Evolutionary conservation across 2,113 vertebrate species (phyloP).

Genomic region (Galbula dea): DNA sequence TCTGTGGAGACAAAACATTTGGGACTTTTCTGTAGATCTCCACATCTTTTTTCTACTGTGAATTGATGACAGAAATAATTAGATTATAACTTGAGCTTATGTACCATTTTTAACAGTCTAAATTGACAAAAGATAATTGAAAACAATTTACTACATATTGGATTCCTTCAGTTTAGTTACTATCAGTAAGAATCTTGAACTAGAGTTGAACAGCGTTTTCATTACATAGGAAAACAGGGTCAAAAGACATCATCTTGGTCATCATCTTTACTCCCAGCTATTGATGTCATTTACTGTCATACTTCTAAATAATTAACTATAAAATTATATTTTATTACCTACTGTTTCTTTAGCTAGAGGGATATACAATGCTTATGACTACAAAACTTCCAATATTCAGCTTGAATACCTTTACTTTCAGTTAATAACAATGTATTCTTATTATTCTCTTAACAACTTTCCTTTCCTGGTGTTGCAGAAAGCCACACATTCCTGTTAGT

Average conservation of each 20-base stretch:
- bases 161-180: neutral
- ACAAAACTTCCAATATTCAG: neutral
- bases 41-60: neutral
- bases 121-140: neutral
- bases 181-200: neutral
- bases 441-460: neutral
- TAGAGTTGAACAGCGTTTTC: neutral
- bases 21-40: neutral
- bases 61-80: neutral
- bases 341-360: neutral
- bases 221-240: neutral
- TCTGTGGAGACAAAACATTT: neutral
- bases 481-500: neutral
- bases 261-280: neutral
- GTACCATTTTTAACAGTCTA: neutral
- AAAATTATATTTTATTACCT: neutral
- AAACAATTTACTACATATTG: neutral
- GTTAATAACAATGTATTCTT: neutral
- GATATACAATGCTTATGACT: fast-evolving
- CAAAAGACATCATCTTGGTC: neutral
- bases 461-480: neutral
- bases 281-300: neutral
- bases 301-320: neutral
- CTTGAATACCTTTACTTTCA: neutral
- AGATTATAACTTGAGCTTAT: neutral